Evolutionary conservation across 2,888 invertebrate species (phyloP).

Genomic region (Leptarthrus brevirostris): DNA sequence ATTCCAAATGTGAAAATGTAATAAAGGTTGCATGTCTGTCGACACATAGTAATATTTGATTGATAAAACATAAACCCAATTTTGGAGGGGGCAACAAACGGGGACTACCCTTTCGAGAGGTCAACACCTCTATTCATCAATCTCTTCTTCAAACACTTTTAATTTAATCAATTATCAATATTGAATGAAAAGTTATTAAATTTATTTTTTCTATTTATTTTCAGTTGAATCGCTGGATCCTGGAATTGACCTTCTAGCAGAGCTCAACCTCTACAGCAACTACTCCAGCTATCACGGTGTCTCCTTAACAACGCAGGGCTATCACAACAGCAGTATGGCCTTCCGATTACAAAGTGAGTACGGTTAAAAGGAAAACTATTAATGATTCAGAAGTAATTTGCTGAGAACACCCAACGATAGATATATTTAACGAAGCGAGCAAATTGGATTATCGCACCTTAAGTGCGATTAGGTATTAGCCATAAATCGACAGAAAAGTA

Average conservation of each 20-base stretch:
- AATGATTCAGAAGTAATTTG: too few relatives aligned
- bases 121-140: too few relatives aligned
- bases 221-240: slow-evolving; percentile 71
- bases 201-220: slow-evolving; percentile 62
- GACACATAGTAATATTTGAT: too few relatives aligned
- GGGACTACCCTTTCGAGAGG: too few relatives aligned
- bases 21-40: too few relatives aligned
- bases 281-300: slow-evolving; percentile 77
- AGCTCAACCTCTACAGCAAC: slow-evolving; percentile 82
- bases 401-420: too few relatives aligned
- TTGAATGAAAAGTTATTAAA: too few relatives aligned
- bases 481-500: not conserved
- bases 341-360: slow-evolving; percentile 55
- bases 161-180: too few relatives aligned
- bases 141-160: too few relatives aligned
- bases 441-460: slow-evolving; percentile 32
- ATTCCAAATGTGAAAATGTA: too few relatives aligned
- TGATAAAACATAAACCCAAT: too few relatives aligned
- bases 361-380: not conserved
- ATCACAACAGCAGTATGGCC: slow-evolving; percentile 53
- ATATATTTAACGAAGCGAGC: slow-evolving; percentile 1
- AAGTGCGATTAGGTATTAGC: slow-evolving; percentile 28
- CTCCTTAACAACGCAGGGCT: slow-evolving; percentile 69
- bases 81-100: too few relatives aligned
- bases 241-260: slow-evolving; percentile 82